phyloP scores from a whole-genome alignment of 2,797 vertebrate genomes.

The Gymnoscopelus microlampas region DNA sequence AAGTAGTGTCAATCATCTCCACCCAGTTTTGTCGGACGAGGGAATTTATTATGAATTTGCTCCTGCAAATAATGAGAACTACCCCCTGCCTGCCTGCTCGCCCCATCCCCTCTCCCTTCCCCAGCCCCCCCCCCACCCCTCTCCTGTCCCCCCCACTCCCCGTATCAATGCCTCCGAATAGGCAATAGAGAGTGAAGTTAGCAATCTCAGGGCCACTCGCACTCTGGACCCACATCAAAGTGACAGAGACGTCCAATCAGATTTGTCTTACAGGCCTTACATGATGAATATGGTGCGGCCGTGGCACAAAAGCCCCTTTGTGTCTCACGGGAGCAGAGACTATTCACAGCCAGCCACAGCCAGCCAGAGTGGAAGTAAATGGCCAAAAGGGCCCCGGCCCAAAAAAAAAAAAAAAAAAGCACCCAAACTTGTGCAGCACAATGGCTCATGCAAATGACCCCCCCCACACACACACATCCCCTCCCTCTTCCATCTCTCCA shows the following conservation, averaged over 20 bases:
- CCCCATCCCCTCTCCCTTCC: slow-evolving; percentile 45
- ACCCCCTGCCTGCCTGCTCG: slow-evolving; percentile 74
- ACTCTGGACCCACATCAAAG: slow-evolving; percentile 89
- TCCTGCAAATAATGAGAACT: slow-evolving; percentile 83
- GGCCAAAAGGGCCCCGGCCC: slow-evolving; percentile 84
- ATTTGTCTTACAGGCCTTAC: slow-evolving; percentile 91
- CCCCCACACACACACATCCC: slow-evolving; percentile 42
- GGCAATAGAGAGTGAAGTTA: slow-evolving; percentile 84
- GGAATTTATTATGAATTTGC: slow-evolving; percentile 89
- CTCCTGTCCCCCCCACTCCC: slow-evolving; percentile 55
- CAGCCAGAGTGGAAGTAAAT: slow-evolving; percentile 90
- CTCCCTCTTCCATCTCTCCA: slow-evolving; percentile 64
- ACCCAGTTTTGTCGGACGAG: slow-evolving; percentile 80
- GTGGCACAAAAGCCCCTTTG: slow-evolving; percentile 87
- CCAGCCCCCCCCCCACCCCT: slow-evolving; percentile 63
- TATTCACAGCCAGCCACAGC: slow-evolving; percentile 87
- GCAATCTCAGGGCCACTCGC: slow-evolving; percentile 84
- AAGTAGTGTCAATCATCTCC: slow-evolving; percentile 89
- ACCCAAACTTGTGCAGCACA: slow-evolving; percentile 88
- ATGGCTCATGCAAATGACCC: slow-evolving; percentile 86
- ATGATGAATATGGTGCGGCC: slow-evolving; percentile 89
- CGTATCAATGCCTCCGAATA: slow-evolving; percentile 80
- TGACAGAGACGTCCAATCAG: slow-evolving; percentile 90
- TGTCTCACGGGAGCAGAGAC: slow-evolving; percentile 83
- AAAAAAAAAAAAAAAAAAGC: slow-evolving; percentile 80